Percentiles rank a stretch among this genome's conserved stretches.
phyloP scores from a whole-genome alignment of 2,888 invertebrate genomes.

The Lamellibrachia satsuma region DNA sequence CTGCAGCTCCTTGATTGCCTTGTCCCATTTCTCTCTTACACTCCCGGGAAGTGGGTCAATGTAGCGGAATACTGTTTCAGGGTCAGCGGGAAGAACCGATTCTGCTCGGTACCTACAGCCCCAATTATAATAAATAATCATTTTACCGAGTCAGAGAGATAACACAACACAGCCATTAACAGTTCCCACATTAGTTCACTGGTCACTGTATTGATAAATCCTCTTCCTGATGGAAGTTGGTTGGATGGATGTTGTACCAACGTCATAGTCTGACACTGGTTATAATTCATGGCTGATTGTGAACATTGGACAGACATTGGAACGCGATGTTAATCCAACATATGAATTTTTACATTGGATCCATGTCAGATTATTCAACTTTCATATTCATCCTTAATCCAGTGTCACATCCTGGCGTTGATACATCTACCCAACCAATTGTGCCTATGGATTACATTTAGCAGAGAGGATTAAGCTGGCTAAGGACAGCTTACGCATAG shows the following conservation, averaged over 20 bases:
- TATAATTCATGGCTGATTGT: not conserved
- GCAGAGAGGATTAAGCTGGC: too few species aligned
- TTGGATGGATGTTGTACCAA: not conserved
- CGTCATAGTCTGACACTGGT: not conserved
- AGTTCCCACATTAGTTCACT: not conserved
- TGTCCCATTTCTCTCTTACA: constrained; percentile 20
- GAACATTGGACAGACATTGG: not conserved
- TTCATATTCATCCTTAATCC: not conserved
- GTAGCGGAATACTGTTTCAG: constrained; percentile 24
- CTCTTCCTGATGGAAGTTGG: not conserved
- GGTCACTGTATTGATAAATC: not conserved
- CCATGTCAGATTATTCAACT: not conserved
- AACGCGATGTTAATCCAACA: not conserved
- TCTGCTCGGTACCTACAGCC: constrained; percentile 21
- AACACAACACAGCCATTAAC: not conserved
- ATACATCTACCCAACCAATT: not conserved
- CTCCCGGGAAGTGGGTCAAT: constrained; percentile 22
- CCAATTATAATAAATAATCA: not conserved
- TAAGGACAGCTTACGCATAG: too few species aligned
- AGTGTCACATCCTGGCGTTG: not conserved
- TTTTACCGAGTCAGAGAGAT: not conserved
- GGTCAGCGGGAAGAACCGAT: not conserved
- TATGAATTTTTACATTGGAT: not conserved
- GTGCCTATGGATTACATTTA: not conserved
- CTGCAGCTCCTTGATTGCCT: constrained; percentile 23